Percentiles rank a stretch among this genome's conserved stretches.
Evolutionary conservation across 1,140 invertebrate species (phyloP).

Genomic region (Meloidogyne exigua): DNA sequence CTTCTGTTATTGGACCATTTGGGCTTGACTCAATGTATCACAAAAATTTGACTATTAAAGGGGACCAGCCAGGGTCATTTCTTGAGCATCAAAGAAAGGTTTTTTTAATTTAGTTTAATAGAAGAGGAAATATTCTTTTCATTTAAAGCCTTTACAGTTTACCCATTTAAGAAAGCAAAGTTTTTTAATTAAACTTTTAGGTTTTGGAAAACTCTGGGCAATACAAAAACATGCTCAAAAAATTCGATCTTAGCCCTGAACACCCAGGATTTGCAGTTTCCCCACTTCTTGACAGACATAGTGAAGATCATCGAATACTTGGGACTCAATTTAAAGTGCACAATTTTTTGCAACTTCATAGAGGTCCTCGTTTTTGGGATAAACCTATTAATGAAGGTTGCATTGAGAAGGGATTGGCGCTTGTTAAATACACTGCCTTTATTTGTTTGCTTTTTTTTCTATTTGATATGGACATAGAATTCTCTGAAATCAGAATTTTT

Average conservation of each 20-base stretch:
- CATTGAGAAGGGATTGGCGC: slow-evolving; percentile 53
- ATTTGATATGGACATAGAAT: background rate
- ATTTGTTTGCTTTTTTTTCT: slow-evolving; percentile 46
- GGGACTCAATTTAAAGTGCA: background rate
- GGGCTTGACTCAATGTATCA: slow-evolving; percentile 32
- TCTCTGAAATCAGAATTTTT: background rate
- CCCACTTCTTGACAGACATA: slow-evolving; percentile 41
- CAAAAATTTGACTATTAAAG: slow-evolving; percentile 43
- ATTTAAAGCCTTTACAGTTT: too few species aligned
- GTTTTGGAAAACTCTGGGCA: slow-evolving; percentile 48
- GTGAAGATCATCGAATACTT: slow-evolving; percentile 6
- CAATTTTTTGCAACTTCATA: slow-evolving; percentile 13
- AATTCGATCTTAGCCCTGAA: slow-evolving; percentile 54
- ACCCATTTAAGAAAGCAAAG: too few species aligned
- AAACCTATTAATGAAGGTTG: slow-evolving; percentile 60
- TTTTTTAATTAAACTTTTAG: slow-evolving; percentile 31
- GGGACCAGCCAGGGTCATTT: slow-evolving; percentile 43
- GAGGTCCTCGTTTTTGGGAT: slow-evolving; percentile 59
- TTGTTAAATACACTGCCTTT: slow-evolving; percentile 52
- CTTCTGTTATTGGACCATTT: slow-evolving; percentile 22
- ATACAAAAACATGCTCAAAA: slow-evolving; percentile 58
- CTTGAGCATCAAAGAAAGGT: slow-evolving; percentile 54
- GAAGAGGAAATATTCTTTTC: too few species aligned
- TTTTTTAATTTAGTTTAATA: background rate
- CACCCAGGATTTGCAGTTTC: slow-evolving; percentile 54